Evolutionary conservation across 37 sponge, comb jelly and placozoan genomes (phyloP), one percentile per base, ranked within the genome.

Genomic region (Oopsacas minuta): DNA sequence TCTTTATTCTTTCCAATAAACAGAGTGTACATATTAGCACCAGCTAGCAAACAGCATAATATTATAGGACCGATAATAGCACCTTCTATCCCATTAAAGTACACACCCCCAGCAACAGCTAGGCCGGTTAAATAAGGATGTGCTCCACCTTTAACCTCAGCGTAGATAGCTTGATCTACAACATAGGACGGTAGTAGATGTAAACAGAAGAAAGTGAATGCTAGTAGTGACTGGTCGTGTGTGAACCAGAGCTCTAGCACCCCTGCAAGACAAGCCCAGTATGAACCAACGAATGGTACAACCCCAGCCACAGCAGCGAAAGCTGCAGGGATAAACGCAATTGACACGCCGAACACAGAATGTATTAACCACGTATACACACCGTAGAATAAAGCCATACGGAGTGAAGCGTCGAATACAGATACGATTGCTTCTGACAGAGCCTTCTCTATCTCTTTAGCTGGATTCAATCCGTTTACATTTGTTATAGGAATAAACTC

Each of bases 21-120:
- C 83, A 38, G 39, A n/a, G 25, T 36, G 52, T 91, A 91, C 34
- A 91, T 38, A 38, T 91, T 86, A 17, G 85, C 34, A 23, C 86
- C 83, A 75, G 93, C 91, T 82, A 92, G 85, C 34, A 97, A 82
- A 52, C 94, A 90, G 83, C 92, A 94, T 30, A 97, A 85, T 28
- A 97, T 87, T 34, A 97, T 89, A 0, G 95, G 99, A 35, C 99
- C 99, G 83, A 97, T 84, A 12, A 97, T 91, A 52, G 99, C 99
- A 20, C 99, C 99, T 84, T 97, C 93, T n/a, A 97, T 86, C 0
- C 99, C 99, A 39, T 91, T 88, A 53, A 89, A 90, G 90, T 94
- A 97, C 39, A 93, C 88, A 0, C 99, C 99, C 23, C 99, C 99
- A 38, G 91, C 93, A 3, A 97, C 90, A 0, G 99, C 93, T 83